These are phyloP conservation scores for Cynopterus brachyotis DNA, from an alignment of 2,113 vertebrate genomes.

Conservation along the genomic window DNA sequence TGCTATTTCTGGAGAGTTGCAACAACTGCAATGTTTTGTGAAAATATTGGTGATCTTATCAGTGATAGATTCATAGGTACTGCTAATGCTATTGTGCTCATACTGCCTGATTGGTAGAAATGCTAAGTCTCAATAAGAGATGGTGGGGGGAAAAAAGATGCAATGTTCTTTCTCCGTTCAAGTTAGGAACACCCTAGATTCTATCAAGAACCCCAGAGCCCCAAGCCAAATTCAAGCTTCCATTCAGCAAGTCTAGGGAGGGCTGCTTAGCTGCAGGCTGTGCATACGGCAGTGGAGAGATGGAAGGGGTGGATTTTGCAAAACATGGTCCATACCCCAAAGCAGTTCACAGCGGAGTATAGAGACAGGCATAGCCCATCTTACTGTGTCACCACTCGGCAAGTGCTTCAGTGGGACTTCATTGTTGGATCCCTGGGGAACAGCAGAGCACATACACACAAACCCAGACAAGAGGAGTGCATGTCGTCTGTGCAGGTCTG, in stretches of 20 bases:
- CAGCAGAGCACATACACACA: background rate
- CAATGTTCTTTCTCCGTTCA: background rate
- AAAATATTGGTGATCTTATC: constrained; percentile 19
- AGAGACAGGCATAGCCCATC: background rate
- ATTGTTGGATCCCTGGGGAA: background rate
- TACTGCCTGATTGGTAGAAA: constrained; percentile 15
- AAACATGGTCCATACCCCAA: too few species aligned
- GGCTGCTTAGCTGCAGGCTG: background rate
- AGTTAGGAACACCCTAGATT: background rate
- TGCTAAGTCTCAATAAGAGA: background rate
- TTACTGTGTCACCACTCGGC: background rate
- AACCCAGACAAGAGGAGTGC: background rate
- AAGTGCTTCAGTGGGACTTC: background rate
- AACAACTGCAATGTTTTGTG: background rate
- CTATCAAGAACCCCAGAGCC: background rate
- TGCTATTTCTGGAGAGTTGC: background rate
- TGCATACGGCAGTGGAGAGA: accelerated
- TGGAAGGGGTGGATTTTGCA: background rate
- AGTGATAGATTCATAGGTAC: background rate
- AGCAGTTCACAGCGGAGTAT: background rate
- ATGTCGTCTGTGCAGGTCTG: background rate
- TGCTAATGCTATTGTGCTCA: background rate
- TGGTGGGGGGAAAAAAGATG: background rate
- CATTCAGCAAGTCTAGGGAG: background rate
- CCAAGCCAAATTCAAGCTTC: background rate